phyloP scores from a whole-genome alignment of 2,888 invertebrate species.

The Aradus depressus region DNA sequence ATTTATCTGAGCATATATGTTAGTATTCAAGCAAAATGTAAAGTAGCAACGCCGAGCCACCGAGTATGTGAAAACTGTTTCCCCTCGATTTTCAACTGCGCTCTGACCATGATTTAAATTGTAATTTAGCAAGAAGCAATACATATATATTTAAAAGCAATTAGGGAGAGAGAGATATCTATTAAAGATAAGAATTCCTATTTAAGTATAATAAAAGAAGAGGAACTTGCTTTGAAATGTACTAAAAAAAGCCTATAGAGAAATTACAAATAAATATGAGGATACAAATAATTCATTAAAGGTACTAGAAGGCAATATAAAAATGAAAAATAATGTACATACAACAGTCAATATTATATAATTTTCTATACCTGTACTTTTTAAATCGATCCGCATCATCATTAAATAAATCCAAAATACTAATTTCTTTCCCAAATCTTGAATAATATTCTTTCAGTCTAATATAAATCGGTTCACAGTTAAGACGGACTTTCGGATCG shows the following conservation, averaged over 20 bases:
- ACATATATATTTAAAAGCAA: not conserved
- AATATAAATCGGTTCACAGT: slow-evolving; percentile 54
- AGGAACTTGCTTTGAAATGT: too few species aligned
- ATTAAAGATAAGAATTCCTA: too few species aligned
- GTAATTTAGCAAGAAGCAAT: not conserved
- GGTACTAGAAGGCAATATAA: not conserved
- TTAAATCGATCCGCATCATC: slow-evolving; percentile 71
- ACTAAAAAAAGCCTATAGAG: too few species aligned
- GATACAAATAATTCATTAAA: too few species aligned
- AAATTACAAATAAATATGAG: too few species aligned
- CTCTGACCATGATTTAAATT: not conserved
- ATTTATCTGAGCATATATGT: too few species aligned
- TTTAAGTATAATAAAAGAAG: too few species aligned
- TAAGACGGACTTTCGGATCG: not conserved
- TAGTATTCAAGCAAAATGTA: too few species aligned
- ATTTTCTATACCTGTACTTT: slow-evolving; percentile 65
- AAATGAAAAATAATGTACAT: not conserved
- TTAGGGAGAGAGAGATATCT: not conserved
- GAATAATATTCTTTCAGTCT: slow-evolving; percentile 65
- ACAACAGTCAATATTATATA: slow-evolving; percentile 3
- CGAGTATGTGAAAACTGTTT: too few species aligned
- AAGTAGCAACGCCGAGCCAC: too few species aligned
- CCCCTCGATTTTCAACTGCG: too few species aligned
- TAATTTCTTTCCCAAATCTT: slow-evolving; percentile 57
- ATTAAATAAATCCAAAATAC: slow-evolving; percentile 72